Conservation (phyloP, 2,113 vertebrate genomes). For the Oostethus manadensis region DNA sequence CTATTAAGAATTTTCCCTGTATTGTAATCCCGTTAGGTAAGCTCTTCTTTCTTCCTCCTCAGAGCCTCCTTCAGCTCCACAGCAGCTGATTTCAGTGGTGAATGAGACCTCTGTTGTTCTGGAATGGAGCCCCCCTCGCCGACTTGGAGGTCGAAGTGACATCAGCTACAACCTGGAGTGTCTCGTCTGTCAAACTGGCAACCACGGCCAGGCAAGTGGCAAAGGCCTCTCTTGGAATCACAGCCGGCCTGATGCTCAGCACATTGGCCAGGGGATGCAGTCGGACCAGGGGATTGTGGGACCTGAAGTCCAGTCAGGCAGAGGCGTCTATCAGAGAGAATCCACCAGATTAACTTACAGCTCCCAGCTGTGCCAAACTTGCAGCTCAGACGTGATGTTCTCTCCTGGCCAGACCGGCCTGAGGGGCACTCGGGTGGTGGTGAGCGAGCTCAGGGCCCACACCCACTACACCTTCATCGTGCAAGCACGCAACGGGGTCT, state of each 20-base stretch:
- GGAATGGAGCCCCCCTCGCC: slow-evolving; percentile 90
- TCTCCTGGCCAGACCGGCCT: slow-evolving; percentile 83
- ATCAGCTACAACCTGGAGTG: slow-evolving; percentile 91
- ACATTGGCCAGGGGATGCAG: slow-evolving; percentile 50
- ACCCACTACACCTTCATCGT: slow-evolving; percentile 96
- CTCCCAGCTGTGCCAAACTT: slow-evolving; percentile 80
- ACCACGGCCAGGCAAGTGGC: slow-evolving; percentile 30
- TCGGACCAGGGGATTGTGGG: slow-evolving; percentile 61
- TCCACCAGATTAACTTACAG: slow-evolving; percentile 28
- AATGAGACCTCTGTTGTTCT: slow-evolving; percentile 95
- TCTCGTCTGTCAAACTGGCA: slow-evolving; percentile 75
- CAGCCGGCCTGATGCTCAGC: slow-evolving; percentile 39
- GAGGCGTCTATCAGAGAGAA: slow-evolving; percentile 50
- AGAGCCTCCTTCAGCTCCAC: slow-evolving; percentile 92
- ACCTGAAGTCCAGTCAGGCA: slow-evolving; percentile 40
- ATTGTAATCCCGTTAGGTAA: background rate
- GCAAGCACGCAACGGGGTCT: slow-evolving; percentile 89
- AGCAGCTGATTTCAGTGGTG: slow-evolving; percentile 93
- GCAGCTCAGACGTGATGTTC: slow-evolving; percentile 83
- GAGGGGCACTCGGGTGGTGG: slow-evolving; percentile 83
- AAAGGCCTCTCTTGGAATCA: slow-evolving; percentile 41
- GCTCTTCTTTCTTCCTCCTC: slow-evolving; percentile 9
- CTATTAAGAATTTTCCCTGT: background rate
- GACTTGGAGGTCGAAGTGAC: slow-evolving; percentile 86
- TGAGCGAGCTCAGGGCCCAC: slow-evolving; percentile 92